phyloP scores from a whole-genome alignment of 2,888 invertebrate genomes.

The Tipula helvola region DNA sequence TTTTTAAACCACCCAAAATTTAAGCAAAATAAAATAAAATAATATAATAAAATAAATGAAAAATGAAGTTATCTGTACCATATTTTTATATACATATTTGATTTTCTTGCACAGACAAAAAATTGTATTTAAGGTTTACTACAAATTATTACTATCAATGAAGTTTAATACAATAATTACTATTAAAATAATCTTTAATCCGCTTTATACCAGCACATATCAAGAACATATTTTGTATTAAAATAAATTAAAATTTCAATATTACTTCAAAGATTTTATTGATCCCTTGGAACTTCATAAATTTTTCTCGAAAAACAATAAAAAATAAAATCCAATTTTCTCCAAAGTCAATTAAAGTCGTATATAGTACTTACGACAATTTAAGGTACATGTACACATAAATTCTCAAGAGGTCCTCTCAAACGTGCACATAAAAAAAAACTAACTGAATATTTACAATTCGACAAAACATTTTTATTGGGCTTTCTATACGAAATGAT shows the following conservation, averaged over 20 bases:
- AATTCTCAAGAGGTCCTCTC: neutral
- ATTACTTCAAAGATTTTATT: neutral
- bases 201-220: no score
- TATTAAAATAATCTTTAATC: no score
- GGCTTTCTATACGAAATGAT: neutral
- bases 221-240: neutral
- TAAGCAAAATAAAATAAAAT: no score
- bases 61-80: no score
- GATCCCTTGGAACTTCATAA: neutral
- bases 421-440: neutral
- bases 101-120: no score
- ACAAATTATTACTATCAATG: no score
- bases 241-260: neutral
- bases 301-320: neutral
- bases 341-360: neutral
- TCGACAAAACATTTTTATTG: neutral
- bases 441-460: neutral
- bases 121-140: no score
- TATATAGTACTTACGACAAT: neutral
- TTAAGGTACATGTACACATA: neutral
- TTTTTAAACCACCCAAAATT: no score
- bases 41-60: no score
- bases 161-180: no score
- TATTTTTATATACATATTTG: no score
- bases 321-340: neutral